phyloP scores from a whole-genome alignment of 2,113 vertebrate species.

The Ochotona curzoniae region DNA sequence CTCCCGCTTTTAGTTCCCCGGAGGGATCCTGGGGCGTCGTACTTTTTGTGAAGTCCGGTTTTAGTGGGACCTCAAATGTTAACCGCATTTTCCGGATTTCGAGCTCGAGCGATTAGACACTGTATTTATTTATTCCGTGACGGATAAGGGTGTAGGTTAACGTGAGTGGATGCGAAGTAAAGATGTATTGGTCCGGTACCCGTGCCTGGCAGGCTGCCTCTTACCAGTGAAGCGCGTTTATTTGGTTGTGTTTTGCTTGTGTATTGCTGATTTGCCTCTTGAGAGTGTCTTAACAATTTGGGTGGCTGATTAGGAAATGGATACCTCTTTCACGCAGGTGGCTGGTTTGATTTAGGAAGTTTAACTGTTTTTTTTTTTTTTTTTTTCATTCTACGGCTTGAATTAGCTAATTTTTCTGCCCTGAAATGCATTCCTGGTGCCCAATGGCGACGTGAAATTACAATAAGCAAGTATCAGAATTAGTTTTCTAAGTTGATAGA shows the following conservation, averaged over 20 bases:
- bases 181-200: slow-evolving; percentile 57
- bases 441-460: slow-evolving; percentile 55
- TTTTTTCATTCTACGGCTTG: slow-evolving; percentile 40
- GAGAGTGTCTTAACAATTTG: slow-evolving; percentile 44
- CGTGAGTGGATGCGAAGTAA: not conserved
- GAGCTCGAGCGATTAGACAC: slow-evolving; percentile 1
- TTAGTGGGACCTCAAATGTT: slow-evolving; percentile 31
- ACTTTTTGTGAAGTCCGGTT: slow-evolving; percentile 51
- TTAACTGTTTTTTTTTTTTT: slow-evolving; percentile 59
- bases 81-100: slow-evolving; percentile 27
- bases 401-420: slow-evolving; percentile 61
- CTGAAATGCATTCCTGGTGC: slow-evolving; percentile 1
- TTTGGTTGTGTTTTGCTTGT: slow-evolving; percentile 46
- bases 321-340: slow-evolving; percentile 7
- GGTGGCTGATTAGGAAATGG: slow-evolving; percentile 34
- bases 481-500: slow-evolving; percentile 42
- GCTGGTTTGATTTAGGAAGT: not conserved
- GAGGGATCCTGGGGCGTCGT: not conserved
- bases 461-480: slow-evolving; percentile 34
- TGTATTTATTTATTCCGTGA: slow-evolving; percentile 25
- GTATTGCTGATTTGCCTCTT: slow-evolving; percentile 51
- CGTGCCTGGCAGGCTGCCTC: not conserved
- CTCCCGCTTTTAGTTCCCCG: slow-evolving; percentile 25
- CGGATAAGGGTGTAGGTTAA: slow-evolving; percentile 32
- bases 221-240: slow-evolving; percentile 41